These are phyloP conservation scores for Diplogasteroides magnus DNA, from an alignment of 1,140 invertebrate genomes.

Conservation along the genomic window DNA sequence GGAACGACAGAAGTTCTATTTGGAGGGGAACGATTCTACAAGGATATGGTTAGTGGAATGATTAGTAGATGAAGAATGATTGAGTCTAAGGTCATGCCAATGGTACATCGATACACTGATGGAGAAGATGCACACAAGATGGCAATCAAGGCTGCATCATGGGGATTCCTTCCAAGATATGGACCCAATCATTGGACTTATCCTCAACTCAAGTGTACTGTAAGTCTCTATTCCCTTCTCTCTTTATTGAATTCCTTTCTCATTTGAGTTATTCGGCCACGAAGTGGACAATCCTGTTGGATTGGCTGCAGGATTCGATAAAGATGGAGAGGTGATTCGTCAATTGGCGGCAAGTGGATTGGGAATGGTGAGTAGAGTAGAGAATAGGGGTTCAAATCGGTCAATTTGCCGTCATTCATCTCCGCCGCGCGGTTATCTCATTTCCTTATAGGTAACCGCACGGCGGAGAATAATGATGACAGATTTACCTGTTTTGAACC, in stretches of 20 bases:
- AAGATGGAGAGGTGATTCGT: constrained; percentile 81
- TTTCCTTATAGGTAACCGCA: too few species aligned
- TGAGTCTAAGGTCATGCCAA: constrained; percentile 33
- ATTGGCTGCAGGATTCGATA: constrained; percentile 95
- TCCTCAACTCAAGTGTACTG: constrained; percentile 48
- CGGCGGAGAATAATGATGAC: too few species aligned
- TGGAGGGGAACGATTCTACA: constrained; percentile 50
- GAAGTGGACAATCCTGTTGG: constrained; percentile 82
- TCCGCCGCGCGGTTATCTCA: too few species aligned
- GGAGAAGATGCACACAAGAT: constrained; percentile 44
- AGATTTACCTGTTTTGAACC: too few species aligned
- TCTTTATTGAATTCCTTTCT: background rate
- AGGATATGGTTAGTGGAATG: constrained; percentile 18
- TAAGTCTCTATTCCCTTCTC: background rate
- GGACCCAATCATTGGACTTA: constrained; percentile 47
- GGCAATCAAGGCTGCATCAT: constrained; percentile 34
- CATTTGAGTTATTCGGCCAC: constrained; percentile 51
- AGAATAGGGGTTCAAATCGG: too few species aligned
- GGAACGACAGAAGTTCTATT: constrained; percentile 23
- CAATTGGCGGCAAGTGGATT: constrained; percentile 78
- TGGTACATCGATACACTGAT: constrained; percentile 37
- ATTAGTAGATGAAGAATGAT: background rate
- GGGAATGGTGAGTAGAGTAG: constrained; percentile 68
- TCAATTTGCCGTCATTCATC: too few species aligned
- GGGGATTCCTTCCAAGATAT: constrained; percentile 28